Evolutionary conservation across 2,113 vertebrate species (phyloP).

Genomic region (Rhea americana): DNA sequence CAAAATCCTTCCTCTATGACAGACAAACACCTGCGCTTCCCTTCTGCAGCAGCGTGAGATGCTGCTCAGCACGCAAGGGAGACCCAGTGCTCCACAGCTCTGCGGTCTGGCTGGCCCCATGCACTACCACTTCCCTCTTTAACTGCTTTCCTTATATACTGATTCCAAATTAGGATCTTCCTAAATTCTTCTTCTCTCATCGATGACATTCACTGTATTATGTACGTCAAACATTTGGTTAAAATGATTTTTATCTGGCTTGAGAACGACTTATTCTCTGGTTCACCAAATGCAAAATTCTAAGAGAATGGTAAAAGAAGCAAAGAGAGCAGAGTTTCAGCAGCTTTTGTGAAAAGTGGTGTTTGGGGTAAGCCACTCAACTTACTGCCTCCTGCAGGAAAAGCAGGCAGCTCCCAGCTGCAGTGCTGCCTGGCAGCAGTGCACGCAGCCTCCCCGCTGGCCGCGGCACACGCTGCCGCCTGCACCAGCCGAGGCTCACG

Average conservation of each 20-base stretch:
- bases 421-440: background rate
- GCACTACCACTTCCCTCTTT: background rate
- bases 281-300: background rate
- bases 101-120: background rate
- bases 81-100: accelerated
- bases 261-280: background rate
- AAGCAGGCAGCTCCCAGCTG: background rate
- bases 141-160: background rate
- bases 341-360: accelerated
- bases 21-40: background rate
- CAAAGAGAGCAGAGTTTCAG: background rate
- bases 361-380: background rate
- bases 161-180: background rate
- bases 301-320: accelerated
- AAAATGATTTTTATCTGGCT: background rate
- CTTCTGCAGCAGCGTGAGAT: background rate
- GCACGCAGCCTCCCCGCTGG: background rate
- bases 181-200: background rate
- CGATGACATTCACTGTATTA: background rate
- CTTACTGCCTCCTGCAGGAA: accelerated
- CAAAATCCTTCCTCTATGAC: background rate
- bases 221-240: background rate
- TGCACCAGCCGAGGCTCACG: background rate
- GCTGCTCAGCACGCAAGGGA: background rate
- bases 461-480: background rate